A percentile compares a stretch with the other conserved stretches of the same genome.
Conservation (phyloP, 2,888 invertebrate species). For the Coremacera marginata region DNA sequence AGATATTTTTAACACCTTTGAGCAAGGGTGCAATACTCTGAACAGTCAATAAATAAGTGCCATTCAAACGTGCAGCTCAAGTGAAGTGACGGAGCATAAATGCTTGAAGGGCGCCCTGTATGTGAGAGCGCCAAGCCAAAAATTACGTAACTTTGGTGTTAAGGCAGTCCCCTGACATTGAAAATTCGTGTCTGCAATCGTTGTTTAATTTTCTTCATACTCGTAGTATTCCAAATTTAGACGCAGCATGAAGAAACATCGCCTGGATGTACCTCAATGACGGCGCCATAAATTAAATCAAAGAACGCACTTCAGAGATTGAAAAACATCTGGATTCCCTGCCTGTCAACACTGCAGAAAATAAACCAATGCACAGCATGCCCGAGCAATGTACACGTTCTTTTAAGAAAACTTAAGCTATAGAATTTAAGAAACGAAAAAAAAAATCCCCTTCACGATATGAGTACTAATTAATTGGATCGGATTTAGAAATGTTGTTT, state of each 20-base stretch:
- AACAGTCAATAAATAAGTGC: constrained; percentile 14
- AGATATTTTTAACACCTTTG: neutral
- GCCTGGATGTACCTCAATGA: constrained; percentile 12
- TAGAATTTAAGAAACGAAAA: neutral
- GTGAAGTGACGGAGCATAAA: neutral
- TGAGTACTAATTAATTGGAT: constrained; percentile 23
- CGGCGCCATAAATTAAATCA: constrained; percentile 34
- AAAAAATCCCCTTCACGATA: neutral
- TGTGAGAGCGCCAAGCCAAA: neutral
- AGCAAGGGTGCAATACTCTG: neutral
- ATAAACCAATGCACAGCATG: neutral
- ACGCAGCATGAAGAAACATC: neutral
- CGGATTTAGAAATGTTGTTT: neutral
- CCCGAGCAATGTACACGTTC: neutral
- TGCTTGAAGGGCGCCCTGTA: neutral
- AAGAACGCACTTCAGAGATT: constrained; percentile 20
- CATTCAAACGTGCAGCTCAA: neutral
- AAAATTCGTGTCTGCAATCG: constrained; percentile 20
- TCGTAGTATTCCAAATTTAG: constrained; percentile 19
- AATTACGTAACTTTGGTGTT: constrained; percentile 21
- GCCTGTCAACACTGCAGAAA: constrained; percentile 16
- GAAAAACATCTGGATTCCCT: constrained; percentile 28
- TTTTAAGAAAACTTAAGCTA: neutral
- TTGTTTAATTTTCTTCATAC: neutral
- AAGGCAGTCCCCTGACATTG: constrained; percentile 44